These are phyloP conservation scores for Aphis gossypii DNA, from an alignment of 1,140 invertebrate genomes.

Conservation along the genomic window DNA sequence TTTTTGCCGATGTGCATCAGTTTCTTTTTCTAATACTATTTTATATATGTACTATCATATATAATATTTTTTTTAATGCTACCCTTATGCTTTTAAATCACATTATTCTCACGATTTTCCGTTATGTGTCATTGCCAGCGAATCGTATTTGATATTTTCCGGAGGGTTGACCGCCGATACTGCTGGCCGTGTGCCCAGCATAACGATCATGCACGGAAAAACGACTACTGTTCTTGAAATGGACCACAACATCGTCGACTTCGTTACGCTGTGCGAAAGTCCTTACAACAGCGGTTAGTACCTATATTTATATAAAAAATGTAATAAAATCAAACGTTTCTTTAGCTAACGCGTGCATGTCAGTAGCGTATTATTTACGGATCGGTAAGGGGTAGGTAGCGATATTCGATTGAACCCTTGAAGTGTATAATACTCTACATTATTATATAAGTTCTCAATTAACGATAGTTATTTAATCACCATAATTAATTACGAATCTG, in stretches of 20 bases:
- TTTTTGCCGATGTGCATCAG: not conserved
- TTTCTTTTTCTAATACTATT: not conserved
- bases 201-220: conserved; percentile 94
- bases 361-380: not conserved
- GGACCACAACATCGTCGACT: conserved; percentile 98
- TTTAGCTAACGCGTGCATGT: not conserved
- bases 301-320: conserved; percentile 53
- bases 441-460: not conserved
- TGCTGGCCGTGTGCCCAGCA: conserved; percentile 88
- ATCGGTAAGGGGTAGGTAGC: not conserved
- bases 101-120: conserved; percentile 34
- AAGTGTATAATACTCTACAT: not conserved
- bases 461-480: not conserved
- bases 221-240: conserved; percentile 97
- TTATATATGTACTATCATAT: not conserved
- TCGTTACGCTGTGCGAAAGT: conserved; percentile 93
- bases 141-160: conserved; percentile 92
- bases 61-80: not conserved
- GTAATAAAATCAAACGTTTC: conserved; percentile 16
- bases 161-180: conserved; percentile 91
- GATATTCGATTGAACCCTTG: not conserved
- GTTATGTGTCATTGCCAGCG: conserved; percentile 65
- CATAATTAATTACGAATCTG: not conserved
- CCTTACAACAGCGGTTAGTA: conserved; percentile 87
- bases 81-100: conserved; percentile 51